These are phyloP conservation scores for Syritta pipiens DNA, from an alignment of 2,888 invertebrate species.

Conservation along the genomic window DNA sequence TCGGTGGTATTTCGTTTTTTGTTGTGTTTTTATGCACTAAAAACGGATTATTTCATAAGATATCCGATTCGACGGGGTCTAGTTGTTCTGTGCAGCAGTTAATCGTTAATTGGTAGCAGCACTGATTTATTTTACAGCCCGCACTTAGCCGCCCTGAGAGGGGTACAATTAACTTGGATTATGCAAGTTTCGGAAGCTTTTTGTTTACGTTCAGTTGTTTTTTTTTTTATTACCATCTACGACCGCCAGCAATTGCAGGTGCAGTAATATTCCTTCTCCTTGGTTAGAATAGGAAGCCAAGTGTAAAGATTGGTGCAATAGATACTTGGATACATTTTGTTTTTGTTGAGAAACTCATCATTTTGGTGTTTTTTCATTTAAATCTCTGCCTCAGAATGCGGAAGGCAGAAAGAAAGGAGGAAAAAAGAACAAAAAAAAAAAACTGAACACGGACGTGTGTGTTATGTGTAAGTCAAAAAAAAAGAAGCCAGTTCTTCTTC, in stretches of 20 bases:
- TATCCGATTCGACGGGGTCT: constrained; percentile 60
- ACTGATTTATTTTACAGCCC: constrained; percentile 42
- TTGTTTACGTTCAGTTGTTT: constrained; percentile 8
- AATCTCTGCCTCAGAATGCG: constrained; percentile 44
- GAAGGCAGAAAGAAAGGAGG: constrained; percentile 43
- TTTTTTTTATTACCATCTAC: background rate
- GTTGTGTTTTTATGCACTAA: constrained; percentile 58
- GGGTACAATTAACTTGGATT: constrained; percentile 47
- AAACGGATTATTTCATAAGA: constrained; percentile 66
- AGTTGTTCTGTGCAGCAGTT: constrained; percentile 53
- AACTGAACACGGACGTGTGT: background rate
- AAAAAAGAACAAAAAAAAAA: constrained; percentile 25
- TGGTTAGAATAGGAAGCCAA: constrained; percentile 53
- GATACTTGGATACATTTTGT: background rate
- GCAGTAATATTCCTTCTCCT: constrained; percentile 35
- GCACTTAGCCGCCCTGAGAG: background rate
- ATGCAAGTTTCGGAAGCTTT: constrained; percentile 48
- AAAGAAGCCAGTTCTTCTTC: constrained; percentile 52
- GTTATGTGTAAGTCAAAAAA: background rate
- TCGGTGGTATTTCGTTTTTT: constrained; percentile 15
- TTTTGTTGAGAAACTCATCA: background rate
- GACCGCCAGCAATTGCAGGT: too few species aligned
- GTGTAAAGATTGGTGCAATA: constrained; percentile 59
- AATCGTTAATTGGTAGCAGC: constrained; percentile 58
- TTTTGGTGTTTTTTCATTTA: background rate